Evolutionary conservation across 2,888 invertebrate species (phyloP), one percentile per base, ranked within the genome.

Genomic region (Endomychus coccineus): DNA sequence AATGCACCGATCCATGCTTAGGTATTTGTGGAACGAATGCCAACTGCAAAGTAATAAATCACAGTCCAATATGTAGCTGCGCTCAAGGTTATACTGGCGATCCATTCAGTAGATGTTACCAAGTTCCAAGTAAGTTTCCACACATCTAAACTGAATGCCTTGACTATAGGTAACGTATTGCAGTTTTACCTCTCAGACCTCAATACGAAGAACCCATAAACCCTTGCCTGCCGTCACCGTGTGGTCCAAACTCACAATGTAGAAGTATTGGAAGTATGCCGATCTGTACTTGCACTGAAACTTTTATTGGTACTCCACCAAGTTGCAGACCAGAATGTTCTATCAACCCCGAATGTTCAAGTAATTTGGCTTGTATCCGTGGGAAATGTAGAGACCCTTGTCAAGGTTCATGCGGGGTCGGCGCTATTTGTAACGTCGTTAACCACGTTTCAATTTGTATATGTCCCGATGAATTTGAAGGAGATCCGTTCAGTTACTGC

Each of bases 61-160:
- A 81, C 56, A 79, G 77, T 56, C 78, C 81, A 2, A 78, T 80
- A 48, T 81, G 81, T 55, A 77, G 74, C 51, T 84, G 84, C 58
- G 66, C 70, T 36, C 58, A 66, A 32, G 78, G 78, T 17, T 70
- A 67, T 48, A 64, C 66, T 34, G 73, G 71, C 37, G 71, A 69
- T 59, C 67, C 69, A 33, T 68, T 68, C 48, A 60, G 62, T 7
- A 57, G 65, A 51, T 69, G 69, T 45, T 59, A 62, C 58, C 55
- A 57, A 30, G 52, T 64, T 40, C 62, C 62, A 48, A 56, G 64
- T 64, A 59, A 61, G 59, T 40, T 36, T 13, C 1, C 9, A 21
- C n/a, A n/a, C n/a, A n/a, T n/a, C 11, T 12, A 28, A 12, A 12
- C 11, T 9, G 4, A n/a, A 14, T 7, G 7, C 16, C 5, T 13